Base-by-base conservation (phyloP, 2,888 invertebrate genomes). In the Rambutsinella grinnellia region DNA sequence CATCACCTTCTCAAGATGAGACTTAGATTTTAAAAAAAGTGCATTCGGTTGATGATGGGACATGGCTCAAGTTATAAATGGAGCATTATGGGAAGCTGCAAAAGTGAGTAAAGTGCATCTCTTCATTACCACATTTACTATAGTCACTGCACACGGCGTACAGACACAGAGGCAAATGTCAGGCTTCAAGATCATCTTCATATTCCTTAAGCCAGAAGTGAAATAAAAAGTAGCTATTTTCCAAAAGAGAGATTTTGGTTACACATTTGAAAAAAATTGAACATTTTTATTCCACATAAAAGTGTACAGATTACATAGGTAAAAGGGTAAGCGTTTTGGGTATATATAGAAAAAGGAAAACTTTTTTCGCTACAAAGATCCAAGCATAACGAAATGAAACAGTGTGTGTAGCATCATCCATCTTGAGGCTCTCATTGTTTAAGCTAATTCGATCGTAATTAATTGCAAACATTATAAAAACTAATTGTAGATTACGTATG, bases 221-320 rank as follows among this genome's bases (percentile, higher is more conserved):
- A 51, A 56, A 56, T 27, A 49, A 65, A 60, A 61, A 61, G 61
- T 61, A n/a, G 49, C 75, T 75, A 54, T 75, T 75, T 75, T 68
- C 75, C 63, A 67, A 75, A 75, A 68, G 75, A 75, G 75, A 68
- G 75, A 75, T 68, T 68, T 70, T 75, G 63, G 75, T 75, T 68
- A 68, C 67, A 68, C 67, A 61, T 68, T 36, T 13, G 13, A 36
- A 36, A 36, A 36, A 36, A 36, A 36, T 36, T 36, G n/a, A n/a
- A n/a, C n/a, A 75, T 67, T 61, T 68, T 67, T 65, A 21, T 58
- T 60, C 61, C 17, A 51, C 17, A 58, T 17, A 36, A 23, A 65
- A 54, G 44, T 19, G 46, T 62, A 49, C 74, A 47, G 62, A 67
- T n/a, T 51, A 49, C 49, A 63, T 27, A 36, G 54, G 26, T 51